Evolutionary conservation across 1,140 invertebrate species (phyloP), one percentile per base, ranked within the genome.

Genomic region (Orussus abietinus): DNA sequence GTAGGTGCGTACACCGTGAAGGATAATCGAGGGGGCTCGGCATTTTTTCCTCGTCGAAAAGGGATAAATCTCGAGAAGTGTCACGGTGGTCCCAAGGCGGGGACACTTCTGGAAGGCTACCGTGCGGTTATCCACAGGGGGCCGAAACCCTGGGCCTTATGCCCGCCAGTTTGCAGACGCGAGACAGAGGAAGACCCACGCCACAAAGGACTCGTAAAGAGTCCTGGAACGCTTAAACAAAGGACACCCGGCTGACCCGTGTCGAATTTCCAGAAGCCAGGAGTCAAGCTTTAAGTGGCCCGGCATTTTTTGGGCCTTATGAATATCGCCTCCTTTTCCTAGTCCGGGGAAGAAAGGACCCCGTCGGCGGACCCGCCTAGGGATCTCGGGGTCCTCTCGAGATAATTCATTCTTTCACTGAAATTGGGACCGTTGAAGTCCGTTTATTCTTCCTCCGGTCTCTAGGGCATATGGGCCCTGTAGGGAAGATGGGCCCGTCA

Each of bases 51-150:
- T 42, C 10, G 9, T 11, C 15, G 26, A 38, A 53, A 56, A 56
- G 41, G 47, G 43, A 62, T 61, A 60, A 63, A 63, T 61, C 57
- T 58, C 42, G 38, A 38, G 41, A 60, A 59, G 54, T 62, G 57
- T 59, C 63, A 64, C 51, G 64, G 62, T 69, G 62, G 64, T 64
- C 63, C 42, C 38, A 29, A 54, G 47, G 50, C 51, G 53, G 45
- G 42, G 57, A 65, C 60, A 66, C 53, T 58, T 54, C n/a, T 45
- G 40, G 25, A 29, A 37, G 45, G 63, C 67, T 70, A 69, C 66
- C 54, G 66, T 63, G 36, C 31, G 45, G 45, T 22, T 20, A 45
- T 40, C 61, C 32, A 39, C 57, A 36, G 64, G 65, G 62, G 59
- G 53, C 47, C 57, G 26, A 25, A n/a, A n/a, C n/a, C n/a, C n/a